Evolutionary conservation across 2,113 vertebrate genomes (phyloP), one percentile per base, ranked within the genome.

Genomic region (Dendrocopos noguchii): DNA sequence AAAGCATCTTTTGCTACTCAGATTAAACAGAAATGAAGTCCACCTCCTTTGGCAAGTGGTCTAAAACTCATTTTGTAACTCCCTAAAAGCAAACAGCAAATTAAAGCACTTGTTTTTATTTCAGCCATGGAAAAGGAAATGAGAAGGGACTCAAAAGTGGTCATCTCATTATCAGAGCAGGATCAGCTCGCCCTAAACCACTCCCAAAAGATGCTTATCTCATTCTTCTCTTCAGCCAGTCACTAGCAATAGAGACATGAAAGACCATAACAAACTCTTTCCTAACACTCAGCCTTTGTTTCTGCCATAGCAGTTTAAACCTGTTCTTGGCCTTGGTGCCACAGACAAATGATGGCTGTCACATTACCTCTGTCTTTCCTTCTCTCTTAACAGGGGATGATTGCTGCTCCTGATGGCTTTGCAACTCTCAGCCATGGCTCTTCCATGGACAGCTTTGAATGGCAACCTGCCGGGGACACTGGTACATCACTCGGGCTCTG

Each of bases 11-110:
- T 33, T 84, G 50, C 74, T 67, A 88, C 64, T 88, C 56, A 70
- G 78, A 91, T 9, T 10, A 65, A 86, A 84, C 34, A 90, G 65
- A 96, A 91, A 92, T 33, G 18, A 93, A 88, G 80, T 63, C 46
- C 46, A 92, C 29, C 70, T 81, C 50, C 73, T 84, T 56, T 52
- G 63, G 80, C 59, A 90, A 88, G 39, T 13, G 28, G 39, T 88
- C 88, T 90, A 46, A 90, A 74, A 39, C 39, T 90, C 17, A 52
- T 65, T 86, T 67, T 90, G 31, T 36, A 83, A 50, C 33, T 79
- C 65, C 29, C 28, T 47, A 53, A 90, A 90, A 93, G 46, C 77
- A 88, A 84, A 63, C 22, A 61, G 29, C 44, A 76, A 84, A 87
- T 57, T 66, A 46, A 93, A 85, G 84, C 81, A 10, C 21, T n/a